These are phyloP conservation scores for Amphiura filiformis DNA, from an alignment of 35 echinoderm and acorn worm genomes.

Conservation along the genomic window DNA sequence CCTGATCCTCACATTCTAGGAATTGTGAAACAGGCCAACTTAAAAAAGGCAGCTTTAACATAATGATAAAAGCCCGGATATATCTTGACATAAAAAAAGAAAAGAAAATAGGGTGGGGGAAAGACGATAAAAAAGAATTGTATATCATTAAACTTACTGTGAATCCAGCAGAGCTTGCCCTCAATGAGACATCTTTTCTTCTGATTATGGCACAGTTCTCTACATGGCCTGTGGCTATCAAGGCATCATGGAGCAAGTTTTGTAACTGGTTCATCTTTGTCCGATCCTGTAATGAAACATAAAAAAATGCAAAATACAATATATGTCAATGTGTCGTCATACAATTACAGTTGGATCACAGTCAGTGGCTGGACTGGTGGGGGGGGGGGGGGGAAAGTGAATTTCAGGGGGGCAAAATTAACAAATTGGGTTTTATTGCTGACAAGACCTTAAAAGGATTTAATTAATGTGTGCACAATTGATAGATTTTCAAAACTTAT, in stretches of 20 bases:
- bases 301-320: conserved; percentile 9
- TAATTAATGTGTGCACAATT: too few species aligned
- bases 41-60: too few species aligned
- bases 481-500: too few species aligned
- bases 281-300: conserved; percentile 59
- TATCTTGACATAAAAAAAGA: too few species aligned
- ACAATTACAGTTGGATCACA: not conserved
- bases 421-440: not conserved
- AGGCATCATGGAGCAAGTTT: conserved; percentile 89
- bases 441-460: not conserved
- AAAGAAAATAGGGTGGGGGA: too few species aligned
- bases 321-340: not conserved
- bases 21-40: too few species aligned
- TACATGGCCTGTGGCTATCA: conserved; percentile 88
- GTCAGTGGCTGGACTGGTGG: not conserved
- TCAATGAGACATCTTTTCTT: conserved; percentile 76
- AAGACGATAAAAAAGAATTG: not conserved
- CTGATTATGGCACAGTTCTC: conserved; percentile 94
- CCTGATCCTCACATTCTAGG: too few species aligned
- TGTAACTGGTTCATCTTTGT: conserved; percentile 97
- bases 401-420: too few species aligned
- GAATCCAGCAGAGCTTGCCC: conserved; percentile 94
- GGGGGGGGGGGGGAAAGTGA: not conserved
- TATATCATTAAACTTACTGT: conserved; percentile 45
- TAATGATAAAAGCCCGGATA: too few species aligned